Conservation (phyloP, 64 coral and sea anemone species). For the Platygyra sinensis region DNA sequence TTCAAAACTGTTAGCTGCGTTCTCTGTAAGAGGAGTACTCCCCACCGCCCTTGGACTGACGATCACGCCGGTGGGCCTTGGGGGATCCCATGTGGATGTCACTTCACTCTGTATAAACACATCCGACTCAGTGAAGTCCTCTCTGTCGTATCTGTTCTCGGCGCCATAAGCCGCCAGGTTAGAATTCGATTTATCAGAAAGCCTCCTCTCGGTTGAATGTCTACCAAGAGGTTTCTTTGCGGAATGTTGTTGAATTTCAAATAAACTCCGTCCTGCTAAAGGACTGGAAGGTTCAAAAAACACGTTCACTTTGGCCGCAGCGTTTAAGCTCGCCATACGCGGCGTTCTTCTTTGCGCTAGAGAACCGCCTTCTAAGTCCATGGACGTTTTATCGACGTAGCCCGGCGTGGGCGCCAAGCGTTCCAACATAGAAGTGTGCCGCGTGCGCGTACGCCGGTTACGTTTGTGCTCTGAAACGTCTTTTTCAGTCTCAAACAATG, state of each 20-base stretch:
- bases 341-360: conserved; percentile 77
- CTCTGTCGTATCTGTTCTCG: neutral
- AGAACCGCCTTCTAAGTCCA: conserved; percentile 70
- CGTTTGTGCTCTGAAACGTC: conserved; percentile 51
- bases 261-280: conserved; percentile 81
- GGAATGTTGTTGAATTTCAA: conserved; percentile 85
- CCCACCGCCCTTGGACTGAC: conserved; percentile 16
- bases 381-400: conserved; percentile 91
- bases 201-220: conserved; percentile 1
- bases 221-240: conserved; percentile 33
- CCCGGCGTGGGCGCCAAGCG: conserved; percentile 91
- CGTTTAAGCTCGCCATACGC: conserved; percentile 97
- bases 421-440: conserved; percentile 81
- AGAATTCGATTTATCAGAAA: conserved; percentile 16
- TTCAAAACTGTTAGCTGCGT: neutral
- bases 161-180: neutral
- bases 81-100: conserved; percentile 28
- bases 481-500: conserved; percentile 51
- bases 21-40: neutral
- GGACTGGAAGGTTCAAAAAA: conserved; percentile 97
- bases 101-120: conserved; percentile 43
- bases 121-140: conserved; percentile 8
- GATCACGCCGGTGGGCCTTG: neutral
- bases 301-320: conserved; percentile 95
- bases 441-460: conserved; percentile 43